These are phyloP conservation scores for Melanerpes formicivorus DNA, from an alignment of 2,113 vertebrate genomes.

Conservation along the genomic window DNA sequence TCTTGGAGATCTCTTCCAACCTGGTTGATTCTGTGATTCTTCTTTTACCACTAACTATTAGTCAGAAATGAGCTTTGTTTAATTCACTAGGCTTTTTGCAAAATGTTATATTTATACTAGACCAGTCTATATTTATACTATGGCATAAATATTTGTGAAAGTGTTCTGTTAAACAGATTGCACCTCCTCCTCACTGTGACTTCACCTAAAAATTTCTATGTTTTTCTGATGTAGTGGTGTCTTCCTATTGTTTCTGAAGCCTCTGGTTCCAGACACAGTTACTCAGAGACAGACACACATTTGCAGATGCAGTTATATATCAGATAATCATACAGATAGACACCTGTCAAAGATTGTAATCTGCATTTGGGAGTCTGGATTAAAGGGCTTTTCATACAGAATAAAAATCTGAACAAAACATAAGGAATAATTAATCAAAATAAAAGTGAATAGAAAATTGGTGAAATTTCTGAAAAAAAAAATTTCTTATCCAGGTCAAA, in stretches of 20 bases:
- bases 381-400: background rate
- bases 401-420: background rate
- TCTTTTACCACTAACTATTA: background rate
- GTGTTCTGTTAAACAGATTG: background rate
- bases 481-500: background rate
- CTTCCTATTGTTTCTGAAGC: conserved; percentile 1
- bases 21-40: no score
- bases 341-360: background rate
- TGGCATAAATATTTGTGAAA: conserved; percentile 50
- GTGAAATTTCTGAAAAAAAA: background rate
- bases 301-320: background rate
- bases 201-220: conserved; percentile 12
- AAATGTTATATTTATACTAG: conserved; percentile 19
- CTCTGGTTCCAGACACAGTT: background rate
- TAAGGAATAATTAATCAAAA: background rate
- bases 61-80: conserved; percentile 35
- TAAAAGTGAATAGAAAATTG: background rate
- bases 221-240: background rate
- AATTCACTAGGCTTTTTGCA: conserved; percentile 14
- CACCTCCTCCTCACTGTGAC: background rate
- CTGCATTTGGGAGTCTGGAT: background rate
- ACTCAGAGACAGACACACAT: background rate
- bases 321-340: background rate
- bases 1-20: no score
- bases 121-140: conserved; percentile 39